These are phyloP conservation scores for Lydus trimaculatus DNA, from an alignment of 2,888 invertebrate species.

Conservation along the genomic window DNA sequence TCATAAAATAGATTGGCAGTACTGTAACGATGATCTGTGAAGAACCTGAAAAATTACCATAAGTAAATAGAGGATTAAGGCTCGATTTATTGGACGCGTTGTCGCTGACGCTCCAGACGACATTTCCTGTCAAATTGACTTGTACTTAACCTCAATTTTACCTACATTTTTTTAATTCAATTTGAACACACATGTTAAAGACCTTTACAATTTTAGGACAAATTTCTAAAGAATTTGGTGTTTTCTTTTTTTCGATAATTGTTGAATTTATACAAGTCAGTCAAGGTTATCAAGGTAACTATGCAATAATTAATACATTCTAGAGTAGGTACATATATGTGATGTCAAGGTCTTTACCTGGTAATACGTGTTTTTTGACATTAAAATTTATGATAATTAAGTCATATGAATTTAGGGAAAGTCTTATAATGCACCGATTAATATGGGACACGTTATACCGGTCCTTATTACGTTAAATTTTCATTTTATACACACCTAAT, in stretches of 20 bases:
- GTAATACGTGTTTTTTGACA: not conserved
- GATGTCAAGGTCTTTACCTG: not conserved
- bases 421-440: no score
- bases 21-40: not conserved
- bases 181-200: not conserved
- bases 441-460: no score
- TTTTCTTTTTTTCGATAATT: not conserved
- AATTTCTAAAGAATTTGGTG: not conserved
- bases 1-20: not conserved
- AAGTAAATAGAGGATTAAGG: no score
- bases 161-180: not conserved
- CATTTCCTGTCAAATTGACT: no score
- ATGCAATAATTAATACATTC: not conserved
- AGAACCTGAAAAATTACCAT: not conserved
- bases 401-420: no score
- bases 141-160: not conserved
- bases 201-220: not conserved
- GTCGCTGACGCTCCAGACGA: no score
- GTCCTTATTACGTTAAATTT: no score
- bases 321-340: not conserved
- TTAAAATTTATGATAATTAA: not conserved
- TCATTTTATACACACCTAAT: no score
- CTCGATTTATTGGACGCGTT: no score
- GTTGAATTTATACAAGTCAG: not conserved
- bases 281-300: not conserved